Evolutionary conservation across 2,888 invertebrate genomes (phyloP).

Genomic region (Tenthredo notha): DNA sequence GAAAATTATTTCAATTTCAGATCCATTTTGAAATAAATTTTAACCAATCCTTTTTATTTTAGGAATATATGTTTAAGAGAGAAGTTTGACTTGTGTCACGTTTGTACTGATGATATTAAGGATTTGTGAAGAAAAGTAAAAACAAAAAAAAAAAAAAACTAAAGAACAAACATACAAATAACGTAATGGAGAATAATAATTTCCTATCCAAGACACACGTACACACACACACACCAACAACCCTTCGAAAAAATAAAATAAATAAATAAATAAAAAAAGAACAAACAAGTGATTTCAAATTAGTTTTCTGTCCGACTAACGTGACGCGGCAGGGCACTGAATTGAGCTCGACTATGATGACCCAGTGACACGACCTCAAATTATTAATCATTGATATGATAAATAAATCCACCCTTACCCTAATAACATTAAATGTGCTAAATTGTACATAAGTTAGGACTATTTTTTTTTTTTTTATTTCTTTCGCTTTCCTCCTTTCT

Average conservation of each 20-base stretch:
- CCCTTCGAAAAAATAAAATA: neutral
- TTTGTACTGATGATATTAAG: slow-evolving; percentile 6
- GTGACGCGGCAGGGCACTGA: slow-evolving; percentile 63
- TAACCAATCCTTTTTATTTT: slow-evolving; percentile 65
- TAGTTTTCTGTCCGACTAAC: slow-evolving; percentile 45
- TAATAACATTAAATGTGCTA: slow-evolving; percentile 27
- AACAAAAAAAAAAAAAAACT: neutral
- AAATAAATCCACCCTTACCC: neutral
- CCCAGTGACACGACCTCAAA: slow-evolving; percentile 31
- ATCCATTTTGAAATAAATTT: slow-evolving; percentile 78
- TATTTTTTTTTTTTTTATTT: neutral
- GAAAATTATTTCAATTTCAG: slow-evolving; percentile 77
- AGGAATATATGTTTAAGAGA: neutral
- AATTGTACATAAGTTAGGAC: slow-evolving; percentile 53
- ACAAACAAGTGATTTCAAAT: slow-evolving; percentile 37
- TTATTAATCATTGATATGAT: neutral
- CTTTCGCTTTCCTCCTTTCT: neutral
- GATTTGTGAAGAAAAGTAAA: neutral
- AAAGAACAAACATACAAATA: neutral
- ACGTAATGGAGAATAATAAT: slow-evolving; percentile 1
- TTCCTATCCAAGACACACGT: neutral
- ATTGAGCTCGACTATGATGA: slow-evolving; percentile 29
- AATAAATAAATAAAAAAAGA: neutral
- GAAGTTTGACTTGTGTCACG: slow-evolving; percentile 18
- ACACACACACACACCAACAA: neutral